Evolutionary conservation across 1,140 invertebrate species (phyloP).

Genomic region (Aphidius gifuensis): DNA sequence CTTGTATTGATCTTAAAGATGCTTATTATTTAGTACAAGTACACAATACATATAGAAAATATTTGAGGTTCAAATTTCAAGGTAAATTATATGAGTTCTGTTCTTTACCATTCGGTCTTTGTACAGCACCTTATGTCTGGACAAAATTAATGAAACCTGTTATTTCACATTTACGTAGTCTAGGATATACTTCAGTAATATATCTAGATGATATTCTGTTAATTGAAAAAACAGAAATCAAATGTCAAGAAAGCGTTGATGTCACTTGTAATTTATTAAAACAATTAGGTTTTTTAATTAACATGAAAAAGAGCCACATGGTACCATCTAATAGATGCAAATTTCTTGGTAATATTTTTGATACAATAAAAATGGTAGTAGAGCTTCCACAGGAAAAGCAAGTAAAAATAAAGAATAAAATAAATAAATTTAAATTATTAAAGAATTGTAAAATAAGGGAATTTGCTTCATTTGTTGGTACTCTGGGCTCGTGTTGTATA

Average conservation of each 20-base stretch:
- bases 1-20: constrained; percentile 16
- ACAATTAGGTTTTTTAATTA: constrained; percentile 18
- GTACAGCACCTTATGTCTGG: constrained; percentile 27
- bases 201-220: constrained; percentile 22
- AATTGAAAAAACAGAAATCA: background rate
- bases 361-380: constrained; percentile 13
- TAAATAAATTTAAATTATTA: constrained; percentile 8
- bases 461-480: constrained; percentile 20
- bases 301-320: constrained; percentile 13
- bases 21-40: constrained; percentile 21
- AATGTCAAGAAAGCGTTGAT: constrained; percentile 10
- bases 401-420: background rate
- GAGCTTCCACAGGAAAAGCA: constrained; percentile 18
- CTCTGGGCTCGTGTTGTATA: constrained; percentile 12
- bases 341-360: constrained; percentile 19
- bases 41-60: constrained; percentile 1
- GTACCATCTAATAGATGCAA: constrained; percentile 12
- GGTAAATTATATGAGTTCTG: constrained; percentile 13
- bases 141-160: constrained; percentile 35
- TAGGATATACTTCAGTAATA: constrained; percentile 9
- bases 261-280: background rate
- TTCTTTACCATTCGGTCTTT: constrained; percentile 21
- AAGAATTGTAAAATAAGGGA: constrained; percentile 14
- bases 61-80: constrained; percentile 18
- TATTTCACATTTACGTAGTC: constrained; percentile 7